Conservation (phyloP, 2,888 invertebrate species). For the Baronia brevicornis region DNA sequence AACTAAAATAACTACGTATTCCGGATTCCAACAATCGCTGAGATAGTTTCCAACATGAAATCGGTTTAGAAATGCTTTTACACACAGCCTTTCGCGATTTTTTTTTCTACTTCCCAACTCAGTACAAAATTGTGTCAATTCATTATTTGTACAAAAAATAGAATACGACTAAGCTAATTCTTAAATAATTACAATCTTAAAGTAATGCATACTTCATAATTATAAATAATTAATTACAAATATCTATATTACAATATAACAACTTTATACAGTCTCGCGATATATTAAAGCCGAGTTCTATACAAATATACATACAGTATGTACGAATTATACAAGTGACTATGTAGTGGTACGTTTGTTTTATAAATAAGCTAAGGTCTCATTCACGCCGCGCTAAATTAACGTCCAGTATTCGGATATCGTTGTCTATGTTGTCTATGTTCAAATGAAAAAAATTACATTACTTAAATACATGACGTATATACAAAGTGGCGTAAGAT, state of each 20-base stretch:
- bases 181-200: conserved; percentile 42
- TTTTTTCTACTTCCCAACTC: conserved; percentile 17
- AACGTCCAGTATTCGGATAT: too few species aligned
- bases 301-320: conserved; percentile 39
- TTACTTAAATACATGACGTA: too few species aligned
- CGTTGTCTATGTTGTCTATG: too few species aligned
- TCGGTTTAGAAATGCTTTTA: conserved; percentile 60
- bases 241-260: conserved; percentile 51
- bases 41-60: conserved; percentile 28
- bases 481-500: too few species aligned
- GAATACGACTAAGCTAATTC: conserved; percentile 36
- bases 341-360: conserved; percentile 12
- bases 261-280: conserved; percentile 63
- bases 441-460: too few species aligned
- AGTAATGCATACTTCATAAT: conserved; percentile 64
- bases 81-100: conserved; percentile 59
- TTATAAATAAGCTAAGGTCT: background rate
- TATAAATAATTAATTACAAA: conserved; percentile 67
- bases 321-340: conserved; percentile 15
- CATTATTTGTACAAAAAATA: conserved; percentile 49
- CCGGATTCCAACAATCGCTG: conserved; percentile 31
- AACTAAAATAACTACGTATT: conserved; percentile 27
- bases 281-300: conserved; percentile 62
- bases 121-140: conserved; percentile 35
- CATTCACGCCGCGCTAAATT: too few species aligned